Evolutionary conservation across 2,797 vertebrate species (phyloP), one percentile per base, ranked within the genome.

Genomic region (Acanthurus lineatus): DNA sequence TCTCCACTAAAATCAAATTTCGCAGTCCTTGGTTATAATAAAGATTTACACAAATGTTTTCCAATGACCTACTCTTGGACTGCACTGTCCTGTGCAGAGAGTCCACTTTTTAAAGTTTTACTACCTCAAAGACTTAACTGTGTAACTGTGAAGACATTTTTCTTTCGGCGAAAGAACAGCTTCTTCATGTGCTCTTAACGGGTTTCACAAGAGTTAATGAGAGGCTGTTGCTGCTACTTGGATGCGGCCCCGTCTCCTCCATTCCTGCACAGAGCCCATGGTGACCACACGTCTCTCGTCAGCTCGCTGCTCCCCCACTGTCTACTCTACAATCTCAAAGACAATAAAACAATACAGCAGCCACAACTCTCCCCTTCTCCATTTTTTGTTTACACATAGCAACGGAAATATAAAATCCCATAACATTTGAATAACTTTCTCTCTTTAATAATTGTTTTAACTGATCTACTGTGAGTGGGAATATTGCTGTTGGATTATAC

Each of bases 211-310:
- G 81, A 67, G 74, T 84, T 83, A 82, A 88, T 82, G 81, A 82
- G 77, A 89, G 76, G 71, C 71, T 67, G 81, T 53, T 78, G 87
- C 77, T 72, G 85, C 83, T 77, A 44, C 84, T 89, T 84, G 86
- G 86, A 87, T 14, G 69, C 11, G 15, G 57, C 59, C 68, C 58
- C 58, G 72, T 77, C 20, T 38, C 53, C 88, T 88, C 84, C 90
- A 94, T 94, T 92, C 91, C 90, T 88, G 84, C 69, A 61, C 73
- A 67, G 65, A 84, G 73, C 69, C 93, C 93, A 88, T 94, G 93
- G 93, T 86, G 90, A 94, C 91, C 91, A 93, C 92, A 90, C 87
- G 84, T 91, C 86, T 67, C 73, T 61, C 60, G 54, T 42, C 38
- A 60, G 70, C 82, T 83, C 49, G 40, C 60, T 53, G 45, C 83